Base-by-base conservation (phyloP, 2,113 vertebrate species). In the Rhizomys pruinosus region DNA sequence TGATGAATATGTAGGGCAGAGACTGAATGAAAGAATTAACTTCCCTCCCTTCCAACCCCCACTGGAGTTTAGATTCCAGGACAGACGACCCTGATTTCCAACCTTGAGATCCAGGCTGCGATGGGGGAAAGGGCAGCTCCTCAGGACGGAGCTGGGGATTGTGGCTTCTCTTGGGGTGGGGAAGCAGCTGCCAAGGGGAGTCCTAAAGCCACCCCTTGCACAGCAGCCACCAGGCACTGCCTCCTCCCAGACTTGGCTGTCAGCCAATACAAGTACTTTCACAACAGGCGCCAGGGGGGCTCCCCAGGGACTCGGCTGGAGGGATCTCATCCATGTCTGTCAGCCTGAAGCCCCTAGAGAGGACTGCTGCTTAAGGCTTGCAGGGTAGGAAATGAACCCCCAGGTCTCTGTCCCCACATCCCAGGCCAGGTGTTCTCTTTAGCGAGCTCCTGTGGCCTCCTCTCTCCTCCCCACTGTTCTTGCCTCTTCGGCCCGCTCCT, bases 181-280 rank as follows among this genome's bases (percentile, higher is more conserved):
- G 72, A 39, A 61, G 82, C 79, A 86, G 89, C 82, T 91, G 78
- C 93, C 64, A 81, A 66, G 32, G 52, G 55, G 78, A 68, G 25
- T 27, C 73, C 52, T 15, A 0, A 68, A 95, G 82, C 61, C 72
- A 87, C 84, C 73, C 73, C 88, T 66, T 37, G 44, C 32, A 69
- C 37, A 7, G 0, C 64, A 90, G 82, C 59, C 82, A 84, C 78
- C 37, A 55, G 92, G 88, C 34, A 1, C 85, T 10, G 20, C 57
- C 94, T 47, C 82, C 92, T 95, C 84, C 94, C 5, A 1, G 95
- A 63, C 79, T 77, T 95, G 95, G 95, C 92, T 66, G 80, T 73
- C 77, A 16, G 97, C 98, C 98, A 98, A 96, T 19, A 97, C 96
- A 97, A 98, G 97, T 97, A 97, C 97, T 95, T 97, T 98, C 98